Evolutionary conservation across 2,113 vertebrate species (phyloP).

Genomic region (Mionectes macconnelli): DNA sequence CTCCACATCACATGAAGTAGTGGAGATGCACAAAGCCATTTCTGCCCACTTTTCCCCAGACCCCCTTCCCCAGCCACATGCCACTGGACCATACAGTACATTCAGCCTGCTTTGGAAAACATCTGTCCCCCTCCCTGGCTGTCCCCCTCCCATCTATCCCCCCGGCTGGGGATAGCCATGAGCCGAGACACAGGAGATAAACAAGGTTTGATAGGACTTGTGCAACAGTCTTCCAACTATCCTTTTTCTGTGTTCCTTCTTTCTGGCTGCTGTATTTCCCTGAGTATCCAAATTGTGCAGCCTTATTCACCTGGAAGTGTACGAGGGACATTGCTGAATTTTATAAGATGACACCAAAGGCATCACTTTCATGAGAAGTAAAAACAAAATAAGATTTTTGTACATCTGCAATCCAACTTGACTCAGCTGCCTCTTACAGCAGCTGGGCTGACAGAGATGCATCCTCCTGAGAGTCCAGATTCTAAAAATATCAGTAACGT

Average conservation of each 20-base stretch:
- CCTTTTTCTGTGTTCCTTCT: not conserved
- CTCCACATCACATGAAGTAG: not conserved
- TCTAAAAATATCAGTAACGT: not conserved
- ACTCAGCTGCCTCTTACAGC: not conserved
- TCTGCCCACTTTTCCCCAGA: not conserved
- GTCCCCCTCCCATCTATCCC: too few relatives aligned
- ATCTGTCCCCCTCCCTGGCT: not conserved
- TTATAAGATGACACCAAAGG: not conserved
- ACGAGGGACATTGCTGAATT: not conserved
- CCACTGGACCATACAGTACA: not conserved
- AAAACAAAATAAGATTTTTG: not conserved
- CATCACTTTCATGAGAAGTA: not conserved
- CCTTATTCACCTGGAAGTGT: not conserved
- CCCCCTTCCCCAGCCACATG: not conserved
- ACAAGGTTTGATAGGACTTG: not conserved
- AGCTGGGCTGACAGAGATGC: not conserved
- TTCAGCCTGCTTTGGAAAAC: not conserved
- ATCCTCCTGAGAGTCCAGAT: not conserved
- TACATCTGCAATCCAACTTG: not conserved
- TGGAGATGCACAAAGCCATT: not conserved
- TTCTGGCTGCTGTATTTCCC: not conserved
- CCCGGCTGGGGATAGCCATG: not conserved
- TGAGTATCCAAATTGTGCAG: not conserved
- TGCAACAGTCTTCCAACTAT: not conserved
- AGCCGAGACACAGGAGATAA: not conserved